phyloP scores from a whole-genome alignment of 1,140 invertebrate species.

The Lethrus apterus region DNA sequence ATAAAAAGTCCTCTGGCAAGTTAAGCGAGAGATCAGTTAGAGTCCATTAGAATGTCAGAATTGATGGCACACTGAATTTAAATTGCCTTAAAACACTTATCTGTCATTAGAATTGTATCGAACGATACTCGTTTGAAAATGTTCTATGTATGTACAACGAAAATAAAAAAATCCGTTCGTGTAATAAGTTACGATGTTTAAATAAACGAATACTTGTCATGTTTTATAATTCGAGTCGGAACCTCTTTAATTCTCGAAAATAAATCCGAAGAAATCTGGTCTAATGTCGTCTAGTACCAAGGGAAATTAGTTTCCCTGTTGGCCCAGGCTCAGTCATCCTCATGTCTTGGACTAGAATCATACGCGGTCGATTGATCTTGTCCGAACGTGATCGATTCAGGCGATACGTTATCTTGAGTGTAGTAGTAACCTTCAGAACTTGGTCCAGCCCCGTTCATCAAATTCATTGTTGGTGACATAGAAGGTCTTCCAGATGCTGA shows the following conservation, averaged over 20 bases:
- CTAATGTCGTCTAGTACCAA: slow-evolving; percentile 35
- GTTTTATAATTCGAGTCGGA: no score
- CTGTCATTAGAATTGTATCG: no score
- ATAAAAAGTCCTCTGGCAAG: slow-evolving; percentile 32
- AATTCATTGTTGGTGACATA: slow-evolving; percentile 44
- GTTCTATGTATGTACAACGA: no score
- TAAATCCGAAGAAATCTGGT: slow-evolving; percentile 3
- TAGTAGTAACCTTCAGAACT: slow-evolving; percentile 47
- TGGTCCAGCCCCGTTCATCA: slow-evolving; percentile 48
- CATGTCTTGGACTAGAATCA: slow-evolving; percentile 51
- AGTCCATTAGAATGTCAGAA: slow-evolving; percentile 15
- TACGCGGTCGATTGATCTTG: slow-evolving; percentile 49
- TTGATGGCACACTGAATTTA: slow-evolving; percentile 27
- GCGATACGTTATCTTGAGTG: slow-evolving; percentile 48
- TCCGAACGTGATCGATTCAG: slow-evolving; percentile 48
- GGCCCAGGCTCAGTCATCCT: slow-evolving; percentile 52
- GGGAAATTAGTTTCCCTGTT: slow-evolving; percentile 35
- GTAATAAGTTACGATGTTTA: slow-evolving; percentile 12
- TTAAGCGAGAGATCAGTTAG: slow-evolving; percentile 21
- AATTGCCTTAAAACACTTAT: slow-evolving; percentile 17
- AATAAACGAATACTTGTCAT: no score
- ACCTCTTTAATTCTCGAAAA: neutral
- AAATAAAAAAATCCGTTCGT: no score
- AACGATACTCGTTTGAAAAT: no score
- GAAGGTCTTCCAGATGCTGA: slow-evolving; percentile 39